Conservation (phyloP, 1,140 invertebrate genomes). For the Aphelinus certus region DNA sequence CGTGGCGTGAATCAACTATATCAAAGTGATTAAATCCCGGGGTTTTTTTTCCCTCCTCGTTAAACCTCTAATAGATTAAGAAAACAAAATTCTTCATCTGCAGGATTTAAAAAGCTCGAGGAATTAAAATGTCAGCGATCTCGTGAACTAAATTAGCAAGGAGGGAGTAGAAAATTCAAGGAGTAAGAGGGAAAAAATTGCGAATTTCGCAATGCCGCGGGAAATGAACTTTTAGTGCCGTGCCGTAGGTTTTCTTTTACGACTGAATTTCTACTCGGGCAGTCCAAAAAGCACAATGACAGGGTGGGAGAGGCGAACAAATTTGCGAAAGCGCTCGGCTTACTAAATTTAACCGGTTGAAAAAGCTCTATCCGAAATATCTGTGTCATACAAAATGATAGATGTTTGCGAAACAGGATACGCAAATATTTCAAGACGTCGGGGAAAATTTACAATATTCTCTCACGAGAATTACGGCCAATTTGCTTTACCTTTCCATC, state of each 20-base stretch:
- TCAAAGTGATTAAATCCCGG: too few relatives aligned
- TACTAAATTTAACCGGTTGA: background rate
- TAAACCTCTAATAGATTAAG: background rate
- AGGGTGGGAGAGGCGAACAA: background rate
- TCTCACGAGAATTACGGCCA: slow-evolving; percentile 27
- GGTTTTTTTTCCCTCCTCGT: too few relatives aligned
- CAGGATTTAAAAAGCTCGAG: background rate
- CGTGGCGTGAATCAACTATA: too few relatives aligned
- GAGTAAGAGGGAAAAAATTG: background rate
- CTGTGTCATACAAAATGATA: background rate
- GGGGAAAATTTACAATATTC: slow-evolving; percentile 28
- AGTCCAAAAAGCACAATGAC: background rate
- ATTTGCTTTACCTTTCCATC: slow-evolving; percentile 36
- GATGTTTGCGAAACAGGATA: background rate
- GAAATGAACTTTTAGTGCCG: slow-evolving; percentile 4
- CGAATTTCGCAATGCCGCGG: slow-evolving; percentile 14
- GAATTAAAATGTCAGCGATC: slow-evolving; percentile 19
- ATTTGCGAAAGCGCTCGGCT: background rate
- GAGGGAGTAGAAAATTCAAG: slow-evolving; percentile 2
- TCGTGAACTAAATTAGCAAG: slow-evolving; percentile 7
- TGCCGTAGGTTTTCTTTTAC: slow-evolving; percentile 5
- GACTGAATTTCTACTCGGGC: background rate
- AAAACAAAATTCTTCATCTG: background rate
- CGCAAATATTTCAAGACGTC: background rate
- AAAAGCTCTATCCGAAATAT: background rate